phyloP scores from a whole-genome alignment of 2,113 vertebrate species.

The Morone chrysops region DNA sequence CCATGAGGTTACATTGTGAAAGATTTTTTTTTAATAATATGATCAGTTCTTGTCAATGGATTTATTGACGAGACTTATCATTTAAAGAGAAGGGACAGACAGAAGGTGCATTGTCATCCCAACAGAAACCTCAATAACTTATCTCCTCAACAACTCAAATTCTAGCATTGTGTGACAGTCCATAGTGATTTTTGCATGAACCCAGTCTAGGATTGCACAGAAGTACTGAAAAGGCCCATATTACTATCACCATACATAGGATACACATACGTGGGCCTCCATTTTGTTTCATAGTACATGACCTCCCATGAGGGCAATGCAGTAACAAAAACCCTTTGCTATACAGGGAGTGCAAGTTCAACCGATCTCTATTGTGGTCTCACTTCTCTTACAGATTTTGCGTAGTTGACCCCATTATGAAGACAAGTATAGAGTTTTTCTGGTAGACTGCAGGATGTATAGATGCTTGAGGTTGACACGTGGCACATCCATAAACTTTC shows the following conservation, averaged over 20 bases:
- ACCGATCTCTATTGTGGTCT: constrained; percentile 50
- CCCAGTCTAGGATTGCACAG: constrained; percentile 29
- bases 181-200: constrained; percentile 12
- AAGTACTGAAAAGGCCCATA: constrained; percentile 32
- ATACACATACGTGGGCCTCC: constrained; percentile 33
- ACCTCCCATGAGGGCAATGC: constrained; percentile 73
- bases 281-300: constrained; percentile 54
- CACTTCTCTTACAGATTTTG: constrained; percentile 41
- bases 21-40: too few species aligned
- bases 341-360: constrained; percentile 52
- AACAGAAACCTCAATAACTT: too few species aligned
- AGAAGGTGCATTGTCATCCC: too few species aligned
- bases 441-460: neutral
- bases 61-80: too few species aligned
- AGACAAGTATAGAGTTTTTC: constrained; percentile 23
- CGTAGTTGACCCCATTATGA: constrained; percentile 54
- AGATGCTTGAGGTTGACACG: constrained; percentile 26
- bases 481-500: constrained; percentile 4
- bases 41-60: too few species aligned
- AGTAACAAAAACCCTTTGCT: constrained; percentile 58
- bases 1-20: too few species aligned
- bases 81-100: too few species aligned
- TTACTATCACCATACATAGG: constrained; percentile 38
- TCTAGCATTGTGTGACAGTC: neutral
- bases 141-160: neutral